Percentiles rank a stretch among this genome's conserved stretches.
Conservation (phyloP, 2,888 invertebrate genomes). For the Apeira syringaria region DNA sequence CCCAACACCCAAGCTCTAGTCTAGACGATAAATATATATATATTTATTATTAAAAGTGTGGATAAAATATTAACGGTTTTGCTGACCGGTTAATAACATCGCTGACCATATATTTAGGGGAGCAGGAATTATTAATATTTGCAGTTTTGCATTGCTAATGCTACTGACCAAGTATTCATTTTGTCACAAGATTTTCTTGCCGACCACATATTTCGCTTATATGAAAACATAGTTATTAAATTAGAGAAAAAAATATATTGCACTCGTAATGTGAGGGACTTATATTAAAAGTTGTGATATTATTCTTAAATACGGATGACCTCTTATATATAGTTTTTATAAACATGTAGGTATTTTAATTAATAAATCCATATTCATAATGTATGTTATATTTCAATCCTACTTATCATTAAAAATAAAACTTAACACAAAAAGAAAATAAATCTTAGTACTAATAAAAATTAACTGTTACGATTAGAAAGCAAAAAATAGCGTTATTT, state of each 20-base stretch:
- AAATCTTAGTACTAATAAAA: conserved; percentile 66
- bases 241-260: background rate
- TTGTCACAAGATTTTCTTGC: no score
- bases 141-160: no score
- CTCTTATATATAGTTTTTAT: background rate
- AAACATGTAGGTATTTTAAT: conserved; percentile 4
- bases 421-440: conserved; percentile 62
- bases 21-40: no score
- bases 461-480: conserved; percentile 68
- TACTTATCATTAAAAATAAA: conserved; percentile 70
- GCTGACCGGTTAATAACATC: no score
- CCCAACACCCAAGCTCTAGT: no score
- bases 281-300: conserved; percentile 5
- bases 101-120: no score
- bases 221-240: no score
- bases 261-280: background rate
- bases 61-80: no score
- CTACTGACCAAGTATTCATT: no score
- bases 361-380: conserved; percentile 25
- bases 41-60: no score
- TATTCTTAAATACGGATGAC: conserved; percentile 3
- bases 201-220: no score
- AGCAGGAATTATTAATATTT: no score
- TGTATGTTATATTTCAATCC: conserved; percentile 54
- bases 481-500: conserved; percentile 73